phyloP scores from a whole-genome alignment of 2,888 invertebrate species.

The Melanostoma mellinum region DNA sequence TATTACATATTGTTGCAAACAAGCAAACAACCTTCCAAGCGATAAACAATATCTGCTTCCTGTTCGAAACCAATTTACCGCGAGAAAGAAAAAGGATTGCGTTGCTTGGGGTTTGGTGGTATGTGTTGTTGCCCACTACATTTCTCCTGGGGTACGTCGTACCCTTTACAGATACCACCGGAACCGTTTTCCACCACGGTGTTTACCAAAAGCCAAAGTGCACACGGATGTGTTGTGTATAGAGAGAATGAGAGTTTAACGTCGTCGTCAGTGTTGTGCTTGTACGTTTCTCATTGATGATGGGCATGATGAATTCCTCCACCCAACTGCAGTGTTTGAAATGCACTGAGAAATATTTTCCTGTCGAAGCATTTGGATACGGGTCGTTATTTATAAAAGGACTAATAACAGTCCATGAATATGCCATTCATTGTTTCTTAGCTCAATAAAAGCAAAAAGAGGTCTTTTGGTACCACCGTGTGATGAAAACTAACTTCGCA shows the following conservation, averaged over 20 bases:
- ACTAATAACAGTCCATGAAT: no score
- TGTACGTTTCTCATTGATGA: conserved; percentile 16
- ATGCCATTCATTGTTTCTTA: no score
- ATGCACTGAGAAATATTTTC: background rate
- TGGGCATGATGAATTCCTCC: conserved; percentile 31
- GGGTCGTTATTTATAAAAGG: no score
- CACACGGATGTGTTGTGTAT: conserved; percentile 38
- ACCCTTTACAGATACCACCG: conserved; percentile 6
- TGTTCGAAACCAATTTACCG: conserved; percentile 46
- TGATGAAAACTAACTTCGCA: no score
- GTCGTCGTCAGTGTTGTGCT: conserved; percentile 6
- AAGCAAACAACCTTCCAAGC: conserved; percentile 43
- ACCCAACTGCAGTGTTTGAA: background rate
- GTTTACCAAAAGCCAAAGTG: conserved; percentile 69
- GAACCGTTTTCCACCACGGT: conserved; percentile 40
- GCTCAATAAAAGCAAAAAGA: no score
- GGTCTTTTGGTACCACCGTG: no score
- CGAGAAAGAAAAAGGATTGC: background rate
- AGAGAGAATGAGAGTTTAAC: background rate
- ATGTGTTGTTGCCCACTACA: no score
- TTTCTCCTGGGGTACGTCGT: background rate
- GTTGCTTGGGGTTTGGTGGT: no score
- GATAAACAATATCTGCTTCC: conserved; percentile 59
- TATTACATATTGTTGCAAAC: conserved; percentile 52
- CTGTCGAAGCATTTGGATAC: no score